These are phyloP conservation scores for Equus quagga DNA, from an alignment of 2,113 vertebrate genomes.

Conservation along the genomic window DNA sequence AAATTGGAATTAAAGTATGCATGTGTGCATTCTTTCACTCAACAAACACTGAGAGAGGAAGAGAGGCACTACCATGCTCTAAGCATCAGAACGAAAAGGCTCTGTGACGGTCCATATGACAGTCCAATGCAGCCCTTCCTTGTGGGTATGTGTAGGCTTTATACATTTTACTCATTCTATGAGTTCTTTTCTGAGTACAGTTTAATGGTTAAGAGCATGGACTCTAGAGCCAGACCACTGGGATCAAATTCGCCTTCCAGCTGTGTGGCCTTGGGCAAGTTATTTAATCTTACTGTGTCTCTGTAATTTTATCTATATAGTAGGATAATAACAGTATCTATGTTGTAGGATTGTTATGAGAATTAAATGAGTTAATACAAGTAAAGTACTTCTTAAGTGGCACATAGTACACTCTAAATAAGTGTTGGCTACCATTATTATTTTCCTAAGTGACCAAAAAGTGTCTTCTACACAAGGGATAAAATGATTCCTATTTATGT, in stretches of 20 bases:
- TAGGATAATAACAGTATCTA: background rate
- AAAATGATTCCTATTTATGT: background rate
- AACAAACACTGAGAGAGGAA: background rate
- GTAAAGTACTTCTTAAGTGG: background rate
- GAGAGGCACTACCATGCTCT: background rate
- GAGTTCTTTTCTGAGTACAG: background rate
- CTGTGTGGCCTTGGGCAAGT: background rate
- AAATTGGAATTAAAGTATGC: background rate
- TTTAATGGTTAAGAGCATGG: background rate
- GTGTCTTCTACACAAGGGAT: background rate
- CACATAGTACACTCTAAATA: background rate
- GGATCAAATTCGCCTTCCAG: background rate
- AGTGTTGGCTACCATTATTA: background rate
- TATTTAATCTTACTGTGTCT: background rate
- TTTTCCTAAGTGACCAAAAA: background rate
- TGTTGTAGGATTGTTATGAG: background rate
- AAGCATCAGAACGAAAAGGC: background rate
- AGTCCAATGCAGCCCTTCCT: background rate
- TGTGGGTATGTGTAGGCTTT: background rate
- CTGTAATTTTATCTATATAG: background rate
- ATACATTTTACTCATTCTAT: background rate
- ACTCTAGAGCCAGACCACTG: background rate
- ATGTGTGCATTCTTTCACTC: background rate
- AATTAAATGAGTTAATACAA: conserved; percentile 4
- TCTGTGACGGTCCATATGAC: background rate